phyloP scores from a whole-genome alignment of 2,888 invertebrate species.

The Clostera curtula region DNA sequence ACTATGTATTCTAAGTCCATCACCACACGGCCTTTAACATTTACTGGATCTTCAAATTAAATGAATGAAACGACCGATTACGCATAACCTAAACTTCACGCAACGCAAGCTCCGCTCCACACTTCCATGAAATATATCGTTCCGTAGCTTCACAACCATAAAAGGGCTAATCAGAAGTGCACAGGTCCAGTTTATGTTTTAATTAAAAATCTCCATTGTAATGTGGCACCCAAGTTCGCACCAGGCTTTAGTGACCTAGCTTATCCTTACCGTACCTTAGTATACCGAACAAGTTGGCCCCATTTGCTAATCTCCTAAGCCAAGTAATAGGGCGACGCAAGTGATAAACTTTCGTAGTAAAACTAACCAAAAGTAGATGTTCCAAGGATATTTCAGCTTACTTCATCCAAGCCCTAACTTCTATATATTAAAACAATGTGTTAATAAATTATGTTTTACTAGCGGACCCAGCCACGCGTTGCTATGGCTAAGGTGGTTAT shows the following conservation, averaged over 20 bases:
- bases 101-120: constrained; percentile 29
- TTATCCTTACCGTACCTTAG: constrained; percentile 59
- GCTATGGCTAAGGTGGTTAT: too few species aligned
- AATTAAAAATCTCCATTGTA: constrained; percentile 31
- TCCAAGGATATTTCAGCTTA: too few species aligned
- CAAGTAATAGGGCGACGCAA: constrained; percentile 47
- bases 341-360: constrained; percentile 42
- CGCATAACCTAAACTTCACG: constrained; percentile 15
- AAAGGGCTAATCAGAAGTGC: constrained; percentile 58
- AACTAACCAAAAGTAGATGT: constrained; percentile 2
- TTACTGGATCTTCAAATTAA: too few species aligned
- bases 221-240: constrained; percentile 42
- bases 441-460: too few species aligned
- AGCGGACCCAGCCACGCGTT: too few species aligned
- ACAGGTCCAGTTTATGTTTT: constrained; percentile 59
- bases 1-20: too few species aligned
- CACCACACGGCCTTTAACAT: too few species aligned
- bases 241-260: constrained; percentile 43
- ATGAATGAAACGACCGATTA: too few species aligned
- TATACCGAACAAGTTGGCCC: constrained; percentile 60
- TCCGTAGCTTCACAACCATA: constrained; percentile 47
- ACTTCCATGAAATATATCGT: constrained; percentile 50
- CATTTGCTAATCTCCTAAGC: constrained; percentile 65
- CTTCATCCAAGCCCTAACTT: too few species aligned
- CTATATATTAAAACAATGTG: too few species aligned